Evolutionary conservation across 2,888 invertebrate genomes (phyloP).

Genomic region (Lasiommata megera): DNA sequence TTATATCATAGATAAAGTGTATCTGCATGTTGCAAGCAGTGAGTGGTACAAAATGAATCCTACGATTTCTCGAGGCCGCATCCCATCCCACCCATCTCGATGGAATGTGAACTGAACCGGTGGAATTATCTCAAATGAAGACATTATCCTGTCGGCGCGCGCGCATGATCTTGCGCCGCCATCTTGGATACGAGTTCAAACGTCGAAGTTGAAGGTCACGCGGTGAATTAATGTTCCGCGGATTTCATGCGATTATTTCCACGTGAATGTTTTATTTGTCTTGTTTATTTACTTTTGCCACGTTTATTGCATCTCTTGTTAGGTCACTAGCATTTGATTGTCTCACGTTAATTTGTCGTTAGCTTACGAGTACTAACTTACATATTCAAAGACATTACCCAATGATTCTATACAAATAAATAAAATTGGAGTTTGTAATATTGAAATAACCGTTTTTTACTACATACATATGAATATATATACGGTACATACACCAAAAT

Average conservation of each 20-base stretch:
- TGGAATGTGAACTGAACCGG: constrained; percentile 56
- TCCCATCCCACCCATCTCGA: constrained; percentile 62
- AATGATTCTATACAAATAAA: no score
- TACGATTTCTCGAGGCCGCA: constrained; percentile 32
- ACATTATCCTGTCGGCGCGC: constrained; percentile 65
- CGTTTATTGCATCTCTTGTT: no score
- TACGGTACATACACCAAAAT: no score
- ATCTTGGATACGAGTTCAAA: constrained; percentile 28
- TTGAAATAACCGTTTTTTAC: no score
- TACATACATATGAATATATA: no score
- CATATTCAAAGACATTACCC: no score
- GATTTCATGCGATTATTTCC: constrained; percentile 2
- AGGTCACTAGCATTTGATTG: no score
- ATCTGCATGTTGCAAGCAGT: background rate
- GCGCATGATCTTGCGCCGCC: constrained; percentile 38
- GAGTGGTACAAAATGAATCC: constrained; percentile 4
- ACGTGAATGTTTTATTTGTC: background rate
- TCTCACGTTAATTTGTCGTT: no score
- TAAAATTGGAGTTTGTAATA: no score
- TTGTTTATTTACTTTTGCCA: background rate
- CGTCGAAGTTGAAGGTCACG: constrained; percentile 29
- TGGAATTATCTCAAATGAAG: constrained; percentile 75
- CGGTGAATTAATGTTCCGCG: constrained; percentile 7
- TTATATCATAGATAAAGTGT: no score
- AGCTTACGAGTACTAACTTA: no score